Evolutionary conservation across 2,888 invertebrate species (phyloP), one percentile per base, ranked within the genome.

Genomic region (Galeopsomyia nigrocyanea): DNA sequence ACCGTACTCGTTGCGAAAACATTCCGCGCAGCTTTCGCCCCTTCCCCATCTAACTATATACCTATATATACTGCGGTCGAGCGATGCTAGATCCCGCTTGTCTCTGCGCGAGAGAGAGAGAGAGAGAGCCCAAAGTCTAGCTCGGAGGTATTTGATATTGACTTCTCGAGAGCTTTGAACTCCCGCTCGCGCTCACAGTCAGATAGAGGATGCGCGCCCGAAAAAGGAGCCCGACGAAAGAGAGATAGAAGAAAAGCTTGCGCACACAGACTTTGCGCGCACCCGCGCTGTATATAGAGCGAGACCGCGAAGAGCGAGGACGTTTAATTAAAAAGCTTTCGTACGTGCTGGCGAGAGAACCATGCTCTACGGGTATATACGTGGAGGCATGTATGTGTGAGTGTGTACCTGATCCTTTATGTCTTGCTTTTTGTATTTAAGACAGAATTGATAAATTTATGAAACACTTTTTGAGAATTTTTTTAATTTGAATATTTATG

Each of bases 141-240:
- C 85, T 84, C 78, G 78, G 82, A 85, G 85, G 84, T 86, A 86
- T 85, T 86, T 86, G 84, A 84, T 85, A 86, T 86, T 85, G 85
- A 86, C 85, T 85, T 84, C 83, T 83, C 83, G 77, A 79, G 79
- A 46, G 82, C 83, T 83, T 82, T 82, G 82, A 82, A 82, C 82
- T 82, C 80, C 73, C 71, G 39, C 50, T 55, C 78, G 75, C 75
- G 76, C 74, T 74, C 68, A 55, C 68, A 61, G 56, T 63, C 62
- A 69, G 39, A 39, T 7, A 39, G 68, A 69, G 68, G 68, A 69
- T 56, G 46, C 68, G 26, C 17, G 26, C 14, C 14, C 58, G 55
- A 64, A 53, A 62, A 62, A 68, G 68, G 61, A 71, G 60, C 58
- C 60, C 62, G 51, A 39, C 53, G 58, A 61, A 39, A 58, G 57